Conservation (phyloP, 2,113 vertebrate genomes). For the Tonatia bakeri region DNA sequence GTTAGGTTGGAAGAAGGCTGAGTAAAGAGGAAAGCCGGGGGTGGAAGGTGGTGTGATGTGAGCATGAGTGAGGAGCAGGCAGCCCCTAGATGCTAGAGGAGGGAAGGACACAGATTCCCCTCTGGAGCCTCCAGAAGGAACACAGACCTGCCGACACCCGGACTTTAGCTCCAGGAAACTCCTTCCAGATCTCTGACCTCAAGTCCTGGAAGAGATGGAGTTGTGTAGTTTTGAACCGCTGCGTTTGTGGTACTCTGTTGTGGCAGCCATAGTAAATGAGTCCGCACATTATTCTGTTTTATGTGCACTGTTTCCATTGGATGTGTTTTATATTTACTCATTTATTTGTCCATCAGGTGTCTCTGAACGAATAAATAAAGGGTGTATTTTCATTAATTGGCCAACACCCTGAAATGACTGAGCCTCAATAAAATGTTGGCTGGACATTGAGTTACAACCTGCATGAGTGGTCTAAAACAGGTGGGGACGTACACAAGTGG, state of each 20-base stretch:
- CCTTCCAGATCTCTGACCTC: neutral
- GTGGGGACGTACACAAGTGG: neutral
- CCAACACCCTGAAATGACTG: neutral
- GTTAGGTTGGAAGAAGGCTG: neutral
- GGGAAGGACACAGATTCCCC: neutral
- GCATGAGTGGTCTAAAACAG: neutral
- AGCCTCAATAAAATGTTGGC: neutral
- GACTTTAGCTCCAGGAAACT: neutral
- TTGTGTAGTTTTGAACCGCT: neutral
- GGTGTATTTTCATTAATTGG: neutral
- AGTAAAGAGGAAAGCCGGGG: neutral
- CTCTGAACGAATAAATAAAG: neutral
- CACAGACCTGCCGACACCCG: neutral
- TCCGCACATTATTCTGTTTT: neutral
- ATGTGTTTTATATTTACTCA: neutral
- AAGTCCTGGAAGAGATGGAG: neutral
- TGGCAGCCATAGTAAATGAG: neutral
- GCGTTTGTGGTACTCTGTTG: neutral
- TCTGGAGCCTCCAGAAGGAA: neutral
- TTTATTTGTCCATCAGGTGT: neutral
- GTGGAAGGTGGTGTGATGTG: rapidly evolving
- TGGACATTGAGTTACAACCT: neutral
- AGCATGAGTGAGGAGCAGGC: neutral
- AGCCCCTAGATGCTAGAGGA: neutral
- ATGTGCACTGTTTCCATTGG: no score